These are phyloP conservation scores for Garrulus glandarius DNA, from an alignment of 2,797 vertebrate genomes.

Conservation along the genomic window DNA sequence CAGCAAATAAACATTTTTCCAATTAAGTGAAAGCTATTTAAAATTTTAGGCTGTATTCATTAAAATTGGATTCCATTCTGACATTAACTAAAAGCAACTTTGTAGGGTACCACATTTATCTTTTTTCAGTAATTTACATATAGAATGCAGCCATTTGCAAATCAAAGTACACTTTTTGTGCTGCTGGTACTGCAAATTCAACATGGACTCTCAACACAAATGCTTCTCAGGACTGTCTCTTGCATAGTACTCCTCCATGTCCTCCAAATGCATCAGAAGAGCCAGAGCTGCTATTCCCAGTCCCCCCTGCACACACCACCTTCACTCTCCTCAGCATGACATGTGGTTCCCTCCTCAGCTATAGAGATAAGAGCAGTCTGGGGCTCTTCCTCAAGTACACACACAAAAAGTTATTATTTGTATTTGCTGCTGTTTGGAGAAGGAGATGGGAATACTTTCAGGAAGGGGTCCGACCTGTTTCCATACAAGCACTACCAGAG, in stretches of 20 bases:
- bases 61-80: slow-evolving; percentile 16
- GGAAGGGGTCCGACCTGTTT: accelerated
- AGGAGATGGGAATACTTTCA: background rate
- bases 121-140: background rate
- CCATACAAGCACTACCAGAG: background rate
- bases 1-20: slow-evolving; percentile 43
- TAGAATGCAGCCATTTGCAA: slow-evolving; percentile 40
- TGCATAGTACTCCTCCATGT: accelerated
- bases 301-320: no score
- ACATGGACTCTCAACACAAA: background rate
- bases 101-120: background rate
- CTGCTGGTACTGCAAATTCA: background rate
- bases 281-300: background rate
- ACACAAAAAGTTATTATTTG: background rate
- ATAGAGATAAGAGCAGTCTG: background rate
- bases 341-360: background rate
- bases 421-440: background rate
- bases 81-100: background rate
- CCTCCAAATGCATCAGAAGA: background rate
- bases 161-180: background rate
- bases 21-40: slow-evolving; percentile 36
- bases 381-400: background rate
- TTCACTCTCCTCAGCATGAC: background rate
- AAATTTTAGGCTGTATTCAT: slow-evolving; percentile 29
- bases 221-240: background rate